Percentiles rank a stretch among this genome's conserved stretches.
Evolutionary conservation across 2,888 invertebrate species (phyloP).

Genomic region (Xanthorhoe spadicearia): DNA sequence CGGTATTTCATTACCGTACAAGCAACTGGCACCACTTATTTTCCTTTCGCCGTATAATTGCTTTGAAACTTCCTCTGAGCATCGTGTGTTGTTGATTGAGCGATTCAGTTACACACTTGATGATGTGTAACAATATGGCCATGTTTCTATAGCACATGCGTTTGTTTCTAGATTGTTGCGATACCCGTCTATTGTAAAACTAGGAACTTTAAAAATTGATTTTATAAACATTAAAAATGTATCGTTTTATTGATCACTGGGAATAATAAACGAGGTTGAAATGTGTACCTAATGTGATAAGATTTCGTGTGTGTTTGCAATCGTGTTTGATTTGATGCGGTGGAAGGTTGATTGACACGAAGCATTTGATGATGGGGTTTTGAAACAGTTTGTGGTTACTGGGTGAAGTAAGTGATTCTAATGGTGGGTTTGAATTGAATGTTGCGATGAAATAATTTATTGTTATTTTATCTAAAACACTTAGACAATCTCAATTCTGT

Average conservation of each 20-base stretch:
- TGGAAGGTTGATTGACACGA: constrained; percentile 9
- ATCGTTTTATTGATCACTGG: not conserved
- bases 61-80: constrained; percentile 34
- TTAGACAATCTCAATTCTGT: not conserved
- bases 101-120: constrained; percentile 13
- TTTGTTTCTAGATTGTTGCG: not conserved
- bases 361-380: constrained; percentile 11
- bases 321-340: constrained; percentile 26
- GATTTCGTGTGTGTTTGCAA: constrained; percentile 32
- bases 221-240: not conserved
- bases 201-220: not conserved
- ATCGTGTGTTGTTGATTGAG: constrained; percentile 28
- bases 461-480: not conserved
- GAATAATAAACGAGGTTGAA: not conserved
- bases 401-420: not conserved
- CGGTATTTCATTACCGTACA: constrained; percentile 8
- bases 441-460: not conserved
- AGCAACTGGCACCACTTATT: constrained; percentile 25
- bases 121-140: constrained; percentile 1
- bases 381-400: constrained; percentile 8
- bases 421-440: not conserved
- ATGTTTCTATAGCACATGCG: not conserved
- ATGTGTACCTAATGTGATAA: constrained; percentile 17
- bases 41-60: constrained; percentile 31
- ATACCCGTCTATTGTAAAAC: not conserved